Percentiles rank a stretch among this genome's conserved stretches.
Conservation (phyloP, 2,113 vertebrate genomes). For the Odobenus rosmarus region DNA sequence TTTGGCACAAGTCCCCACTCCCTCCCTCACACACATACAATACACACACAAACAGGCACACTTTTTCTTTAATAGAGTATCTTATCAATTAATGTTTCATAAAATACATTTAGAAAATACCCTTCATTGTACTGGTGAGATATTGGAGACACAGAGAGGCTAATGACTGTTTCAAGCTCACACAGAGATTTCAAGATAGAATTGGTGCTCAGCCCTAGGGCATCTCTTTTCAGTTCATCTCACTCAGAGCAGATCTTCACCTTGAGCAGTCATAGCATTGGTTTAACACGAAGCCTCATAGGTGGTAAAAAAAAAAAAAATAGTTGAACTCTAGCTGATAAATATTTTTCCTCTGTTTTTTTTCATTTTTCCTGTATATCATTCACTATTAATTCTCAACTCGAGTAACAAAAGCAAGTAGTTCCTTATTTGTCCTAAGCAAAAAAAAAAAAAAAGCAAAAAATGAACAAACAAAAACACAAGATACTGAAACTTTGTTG, state of each 20-base stretch:
- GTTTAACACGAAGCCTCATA: neutral
- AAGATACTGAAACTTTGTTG: neutral
- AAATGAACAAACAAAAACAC: neutral
- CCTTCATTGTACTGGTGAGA: neutral
- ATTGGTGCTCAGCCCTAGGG: neutral
- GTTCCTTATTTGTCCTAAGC: neutral
- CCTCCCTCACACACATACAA: neutral
- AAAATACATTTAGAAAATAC: neutral
- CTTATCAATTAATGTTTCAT: neutral
- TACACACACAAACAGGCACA: neutral
- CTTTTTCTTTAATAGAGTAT: neutral
- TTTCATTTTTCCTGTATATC: neutral
- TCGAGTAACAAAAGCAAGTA: neutral
- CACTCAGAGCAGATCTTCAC: neutral
- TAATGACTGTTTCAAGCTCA: neutral
- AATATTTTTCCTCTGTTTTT: neutral
- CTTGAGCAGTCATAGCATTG: neutral
- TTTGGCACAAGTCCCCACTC: neutral
- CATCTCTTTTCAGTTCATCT: neutral
- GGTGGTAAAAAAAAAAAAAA: neutral
- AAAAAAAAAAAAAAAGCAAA: neutral
- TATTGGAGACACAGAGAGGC: neutral
- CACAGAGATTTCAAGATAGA: neutral
- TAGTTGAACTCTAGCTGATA: neutral
- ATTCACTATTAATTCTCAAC: neutral